A percentile compares a stretch with the other conserved stretches of the same genome.
These are phyloP conservation scores for Brachymystax lenok DNA, from an alignment of 2,797 vertebrate species.

Conservation along the genomic window DNA sequence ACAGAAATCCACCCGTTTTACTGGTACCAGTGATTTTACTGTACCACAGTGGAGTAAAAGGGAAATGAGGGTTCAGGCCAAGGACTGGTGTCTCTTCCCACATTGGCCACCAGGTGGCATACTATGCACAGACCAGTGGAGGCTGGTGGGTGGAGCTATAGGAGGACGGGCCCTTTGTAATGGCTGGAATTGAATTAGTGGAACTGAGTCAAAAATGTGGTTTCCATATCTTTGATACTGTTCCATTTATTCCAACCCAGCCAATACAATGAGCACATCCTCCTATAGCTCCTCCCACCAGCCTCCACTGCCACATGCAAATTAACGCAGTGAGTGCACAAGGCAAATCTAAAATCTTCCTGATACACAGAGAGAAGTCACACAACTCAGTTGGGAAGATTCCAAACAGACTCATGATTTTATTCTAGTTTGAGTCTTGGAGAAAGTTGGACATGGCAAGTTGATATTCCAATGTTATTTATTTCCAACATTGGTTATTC, in stretches of 20 bases:
- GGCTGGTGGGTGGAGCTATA: too few relatives aligned
- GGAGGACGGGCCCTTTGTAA: too few relatives aligned
- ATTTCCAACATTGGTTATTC: not conserved
- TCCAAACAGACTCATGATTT: not conserved
- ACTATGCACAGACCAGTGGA: too few relatives aligned
- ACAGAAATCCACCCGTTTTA: not conserved
- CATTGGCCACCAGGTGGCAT: slow-evolving; percentile 2
- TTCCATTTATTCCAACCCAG: too few relatives aligned
- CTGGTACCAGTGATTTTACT: not conserved
- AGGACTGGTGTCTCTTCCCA: not conserved
- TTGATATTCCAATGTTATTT: not conserved
- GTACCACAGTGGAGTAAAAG: not conserved
- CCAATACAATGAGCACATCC: too few relatives aligned
- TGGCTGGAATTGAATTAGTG: too few relatives aligned
- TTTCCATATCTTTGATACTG: too few relatives aligned
- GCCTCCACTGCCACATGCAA: not conserved
- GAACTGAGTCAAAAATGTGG: too few relatives aligned
- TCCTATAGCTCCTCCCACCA: too few relatives aligned
- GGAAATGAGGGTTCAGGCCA: not conserved
- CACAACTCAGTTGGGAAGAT: not conserved
- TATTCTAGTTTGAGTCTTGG: not conserved
- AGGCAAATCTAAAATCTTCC: not conserved
- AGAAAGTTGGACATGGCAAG: not conserved
- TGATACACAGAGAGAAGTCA: not conserved
- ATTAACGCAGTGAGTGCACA: not conserved